phyloP scores from a whole-genome alignment of 1,140 invertebrate species.

The Colletes gigas region DNA sequence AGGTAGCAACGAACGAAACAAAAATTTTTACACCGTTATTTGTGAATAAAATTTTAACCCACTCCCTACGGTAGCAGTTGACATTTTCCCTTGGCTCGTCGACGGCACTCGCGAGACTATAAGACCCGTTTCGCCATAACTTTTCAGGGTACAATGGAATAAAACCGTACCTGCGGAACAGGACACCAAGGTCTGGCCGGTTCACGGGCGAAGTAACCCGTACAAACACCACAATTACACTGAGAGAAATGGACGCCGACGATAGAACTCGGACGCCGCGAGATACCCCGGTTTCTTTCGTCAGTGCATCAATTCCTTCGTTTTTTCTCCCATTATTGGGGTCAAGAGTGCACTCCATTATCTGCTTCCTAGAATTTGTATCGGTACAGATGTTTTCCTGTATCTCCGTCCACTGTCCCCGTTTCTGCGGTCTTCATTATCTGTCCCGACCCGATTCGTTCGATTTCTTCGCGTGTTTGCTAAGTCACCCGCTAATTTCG shows the following conservation, averaged over 20 bases:
- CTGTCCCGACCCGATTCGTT: background rate
- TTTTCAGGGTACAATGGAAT: slow-evolving; percentile 14
- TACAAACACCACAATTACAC: slow-evolving; percentile 10
- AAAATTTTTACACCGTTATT: too few relatives aligned
- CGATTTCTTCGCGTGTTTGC: background rate
- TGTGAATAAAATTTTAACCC: too few relatives aligned
- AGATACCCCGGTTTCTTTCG: background rate
- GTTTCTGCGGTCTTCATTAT: background rate
- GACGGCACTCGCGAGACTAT: slow-evolving; percentile 7
- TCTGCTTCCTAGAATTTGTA: background rate
- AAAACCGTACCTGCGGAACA: slow-evolving; percentile 8
- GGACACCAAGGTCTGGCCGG: background rate
- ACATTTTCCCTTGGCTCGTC: background rate
- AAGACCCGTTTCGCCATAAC: background rate
- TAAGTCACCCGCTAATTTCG: background rate
- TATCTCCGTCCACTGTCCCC: background rate
- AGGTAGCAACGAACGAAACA: too few relatives aligned
- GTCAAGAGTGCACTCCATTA: slow-evolving; percentile 25
- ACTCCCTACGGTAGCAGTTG: too few relatives aligned
- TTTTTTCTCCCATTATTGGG: background rate
- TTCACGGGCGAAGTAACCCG: background rate
- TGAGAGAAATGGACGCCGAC: background rate
- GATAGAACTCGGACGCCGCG: background rate
- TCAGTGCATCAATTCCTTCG: background rate
- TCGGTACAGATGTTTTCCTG: background rate